A percentile compares a stretch with the other conserved stretches of the same genome.
Evolutionary conservation across 2,888 invertebrate genomes (phyloP).

Genomic region (Noctua pronuba): DNA sequence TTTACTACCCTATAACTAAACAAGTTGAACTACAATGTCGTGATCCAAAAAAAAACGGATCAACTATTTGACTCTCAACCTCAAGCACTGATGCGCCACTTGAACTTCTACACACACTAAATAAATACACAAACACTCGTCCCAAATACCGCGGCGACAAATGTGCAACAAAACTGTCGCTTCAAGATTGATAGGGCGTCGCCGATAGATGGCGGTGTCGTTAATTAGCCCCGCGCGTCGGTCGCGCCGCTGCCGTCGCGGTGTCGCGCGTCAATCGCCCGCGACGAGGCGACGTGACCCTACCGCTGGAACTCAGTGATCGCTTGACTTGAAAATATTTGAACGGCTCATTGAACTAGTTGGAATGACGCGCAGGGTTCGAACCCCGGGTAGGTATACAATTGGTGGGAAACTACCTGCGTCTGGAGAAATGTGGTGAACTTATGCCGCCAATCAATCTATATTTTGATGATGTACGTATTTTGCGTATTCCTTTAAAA

Average conservation of each 20-base stretch:
- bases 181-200: conserved; percentile 85
- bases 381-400: background rate
- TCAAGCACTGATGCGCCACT: conserved; percentile 32
- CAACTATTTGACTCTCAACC: conserved; percentile 30
- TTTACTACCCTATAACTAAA: too few species aligned
- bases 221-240: conserved; percentile 83
- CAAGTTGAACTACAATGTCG: too few species aligned
- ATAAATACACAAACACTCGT: conserved; percentile 58
- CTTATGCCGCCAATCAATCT: background rate
- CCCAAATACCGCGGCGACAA: conserved; percentile 75
- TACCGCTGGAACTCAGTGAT: conserved; percentile 67
- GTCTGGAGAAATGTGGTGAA: background rate
- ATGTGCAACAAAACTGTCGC: conserved; percentile 78
- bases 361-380: conserved; percentile 23
- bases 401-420: background rate
- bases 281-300: conserved; percentile 65
- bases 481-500: background rate
- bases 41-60: background rate
- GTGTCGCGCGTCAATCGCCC: conserved; percentile 80
- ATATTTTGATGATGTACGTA: background rate
- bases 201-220: conserved; percentile 85
- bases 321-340: conserved; percentile 45
- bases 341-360: conserved; percentile 48
- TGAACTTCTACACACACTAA: conserved; percentile 50
- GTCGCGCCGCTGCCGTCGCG: conserved; percentile 71